phyloP scores from a whole-genome alignment of 1,140 invertebrate genomes.

The Hypsibius dujardini region DNA sequence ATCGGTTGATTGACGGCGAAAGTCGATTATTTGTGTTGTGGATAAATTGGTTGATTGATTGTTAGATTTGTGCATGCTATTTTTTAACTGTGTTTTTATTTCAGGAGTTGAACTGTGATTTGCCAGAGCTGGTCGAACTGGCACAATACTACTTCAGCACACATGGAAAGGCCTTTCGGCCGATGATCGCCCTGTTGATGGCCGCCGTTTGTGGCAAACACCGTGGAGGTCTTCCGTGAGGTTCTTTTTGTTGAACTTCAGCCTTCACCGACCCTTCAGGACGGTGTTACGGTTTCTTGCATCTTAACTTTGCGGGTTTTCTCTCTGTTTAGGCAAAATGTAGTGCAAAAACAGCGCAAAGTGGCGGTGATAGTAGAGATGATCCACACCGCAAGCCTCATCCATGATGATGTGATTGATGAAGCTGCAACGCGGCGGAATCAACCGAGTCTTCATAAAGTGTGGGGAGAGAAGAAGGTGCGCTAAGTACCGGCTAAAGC shows the following conservation, averaged over 20 bases:
- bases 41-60: conserved; percentile 20
- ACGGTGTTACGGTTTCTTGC: not conserved
- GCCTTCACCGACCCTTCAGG: no score
- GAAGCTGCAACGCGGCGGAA: conserved; percentile 75
- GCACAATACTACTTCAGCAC: conserved; percentile 90
- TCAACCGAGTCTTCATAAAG: conserved; percentile 77
- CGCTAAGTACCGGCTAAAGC: no score
- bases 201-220: conserved; percentile 36
- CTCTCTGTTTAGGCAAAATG: no score
- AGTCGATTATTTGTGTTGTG: not conserved
- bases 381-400: conserved; percentile 93
- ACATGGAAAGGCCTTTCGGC: conserved; percentile 79
- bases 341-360: conserved; percentile 46
- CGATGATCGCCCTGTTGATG: conserved; percentile 75
- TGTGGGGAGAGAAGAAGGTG: conserved; percentile 93
- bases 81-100: no score
- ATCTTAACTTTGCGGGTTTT: no score
- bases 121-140: conserved; percentile 62
- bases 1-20: not conserved
- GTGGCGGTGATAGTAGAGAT: conserved; percentile 95
- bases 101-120: conserved; percentile 63
- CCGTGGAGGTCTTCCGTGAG: not conserved
- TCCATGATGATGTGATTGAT: conserved; percentile 99
- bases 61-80: no score
- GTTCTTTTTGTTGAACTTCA: not conserved